phyloP scores from a whole-genome alignment of 2,797 vertebrate species.

The Microhierax caerulescens region DNA sequence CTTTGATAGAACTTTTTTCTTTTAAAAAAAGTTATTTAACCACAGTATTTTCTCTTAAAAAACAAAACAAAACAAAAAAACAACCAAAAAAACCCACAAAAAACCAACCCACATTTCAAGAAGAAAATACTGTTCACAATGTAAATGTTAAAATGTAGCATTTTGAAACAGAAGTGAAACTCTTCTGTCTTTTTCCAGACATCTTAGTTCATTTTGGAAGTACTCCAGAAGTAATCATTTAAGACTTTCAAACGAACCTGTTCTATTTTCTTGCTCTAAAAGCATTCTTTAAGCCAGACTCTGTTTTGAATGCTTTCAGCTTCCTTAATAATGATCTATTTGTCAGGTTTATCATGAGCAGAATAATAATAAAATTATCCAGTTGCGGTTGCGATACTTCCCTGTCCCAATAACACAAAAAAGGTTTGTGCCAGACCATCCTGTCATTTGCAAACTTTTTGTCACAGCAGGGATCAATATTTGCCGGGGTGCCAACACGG shows the following conservation, averaged over 20 bases:
- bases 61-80: background rate
- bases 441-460: background rate
- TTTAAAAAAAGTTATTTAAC: background rate
- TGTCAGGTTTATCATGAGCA: background rate
- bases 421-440: background rate
- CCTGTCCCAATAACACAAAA: background rate
- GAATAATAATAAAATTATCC: background rate
- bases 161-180: background rate
- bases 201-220: background rate
- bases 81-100: too few species aligned
- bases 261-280: background rate
- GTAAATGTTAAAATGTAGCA: background rate
- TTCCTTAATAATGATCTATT: background rate
- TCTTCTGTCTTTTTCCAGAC: background rate
- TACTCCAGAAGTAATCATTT: background rate
- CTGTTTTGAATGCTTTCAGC: background rate
- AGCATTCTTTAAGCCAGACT: background rate
- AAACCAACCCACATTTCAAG: background rate
- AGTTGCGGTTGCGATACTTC: background rate
- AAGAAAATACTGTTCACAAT: background rate
- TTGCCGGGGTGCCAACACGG: background rate
- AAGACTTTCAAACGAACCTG: background rate
- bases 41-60: background rate
- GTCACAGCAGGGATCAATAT: conserved; percentile 39
- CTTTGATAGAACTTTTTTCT: background rate